These are phyloP conservation scores for Poeciliopsis occidentalis DNA, from an alignment of 2,113 vertebrate species.

Conservation along the genomic window DNA sequence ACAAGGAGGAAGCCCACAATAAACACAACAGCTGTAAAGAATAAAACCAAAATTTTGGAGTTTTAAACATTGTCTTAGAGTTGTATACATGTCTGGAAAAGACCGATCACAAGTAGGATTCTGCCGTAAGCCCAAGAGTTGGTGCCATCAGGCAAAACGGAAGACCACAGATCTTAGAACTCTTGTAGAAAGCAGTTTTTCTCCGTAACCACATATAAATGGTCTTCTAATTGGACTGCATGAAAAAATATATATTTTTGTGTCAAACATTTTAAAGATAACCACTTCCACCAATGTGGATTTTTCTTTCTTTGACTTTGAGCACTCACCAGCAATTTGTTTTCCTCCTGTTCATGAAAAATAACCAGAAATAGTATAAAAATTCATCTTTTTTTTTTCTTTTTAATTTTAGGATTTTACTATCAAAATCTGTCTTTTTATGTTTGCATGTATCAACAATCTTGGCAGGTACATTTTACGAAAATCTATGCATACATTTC, in stretches of 20 bases:
- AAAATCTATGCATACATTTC: neutral
- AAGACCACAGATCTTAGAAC: neutral
- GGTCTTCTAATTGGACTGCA: neutral
- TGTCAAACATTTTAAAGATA: neutral
- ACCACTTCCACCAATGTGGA: neutral
- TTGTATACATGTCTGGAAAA: constrained; percentile 38
- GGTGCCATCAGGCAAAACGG: neutral
- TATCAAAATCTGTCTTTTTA: neutral
- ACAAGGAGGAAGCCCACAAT: constrained; percentile 65
- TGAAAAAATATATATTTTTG: neutral
- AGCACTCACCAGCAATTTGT: neutral
- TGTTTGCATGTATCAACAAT: neutral
- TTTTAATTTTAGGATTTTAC: neutral
- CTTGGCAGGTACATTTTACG: neutral
- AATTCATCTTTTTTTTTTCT: neutral
- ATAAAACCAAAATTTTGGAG: constrained; percentile 55
- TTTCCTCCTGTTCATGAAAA: neutral
- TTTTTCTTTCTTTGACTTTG: neutral
- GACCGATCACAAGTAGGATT: constrained; percentile 11
- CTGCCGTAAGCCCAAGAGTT: neutral
- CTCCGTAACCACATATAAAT: neutral
- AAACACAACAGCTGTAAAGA: constrained; percentile 72
- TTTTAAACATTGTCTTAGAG: constrained; percentile 54
- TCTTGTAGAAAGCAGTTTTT: neutral
- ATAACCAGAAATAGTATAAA: no score